Evolutionary conservation across 37 sponge, comb jelly and placozoan species (phyloP).

Genomic region (Mnemiopsis leidyi): DNA sequence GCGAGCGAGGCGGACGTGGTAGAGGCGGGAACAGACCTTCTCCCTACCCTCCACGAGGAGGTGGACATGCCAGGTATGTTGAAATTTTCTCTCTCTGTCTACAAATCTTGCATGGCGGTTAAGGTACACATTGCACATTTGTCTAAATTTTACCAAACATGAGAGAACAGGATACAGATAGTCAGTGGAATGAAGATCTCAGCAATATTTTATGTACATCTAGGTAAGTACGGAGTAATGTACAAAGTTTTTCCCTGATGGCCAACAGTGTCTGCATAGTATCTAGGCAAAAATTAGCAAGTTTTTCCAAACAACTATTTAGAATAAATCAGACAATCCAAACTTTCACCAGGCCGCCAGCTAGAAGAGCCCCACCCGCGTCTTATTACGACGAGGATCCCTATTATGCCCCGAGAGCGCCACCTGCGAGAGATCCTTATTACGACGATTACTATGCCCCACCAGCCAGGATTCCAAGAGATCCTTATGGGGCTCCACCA

Average conservation of each 20-base stretch:
- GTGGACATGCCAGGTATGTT: not conserved
- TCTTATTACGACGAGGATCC: slow-evolving; percentile 51
- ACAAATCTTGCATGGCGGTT: not conserved
- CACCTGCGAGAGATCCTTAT: not conserved
- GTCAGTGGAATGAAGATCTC: too few relatives aligned
- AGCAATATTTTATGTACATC: too few relatives aligned
- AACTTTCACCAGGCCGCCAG: not conserved
- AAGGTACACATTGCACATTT: not conserved
- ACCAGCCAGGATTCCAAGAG: not conserved
- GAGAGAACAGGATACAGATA: too few relatives aligned
- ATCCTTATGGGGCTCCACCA: not conserved
- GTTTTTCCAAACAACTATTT: too few relatives aligned
- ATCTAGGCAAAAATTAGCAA: too few relatives aligned
- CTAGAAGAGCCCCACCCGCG: not conserved
- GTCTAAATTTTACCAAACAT: too few relatives aligned
- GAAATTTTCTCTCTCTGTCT: not conserved
- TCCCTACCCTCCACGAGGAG: not conserved
- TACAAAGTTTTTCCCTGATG: too few relatives aligned
- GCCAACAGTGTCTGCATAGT: too few relatives aligned
- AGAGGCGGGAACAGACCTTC: not conserved
- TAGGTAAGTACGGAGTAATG: too few relatives aligned
- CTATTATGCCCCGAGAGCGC: slow-evolving; percentile 32
- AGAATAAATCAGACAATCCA: too few relatives aligned
- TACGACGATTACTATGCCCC: slow-evolving; percentile 44
- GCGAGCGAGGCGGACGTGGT: not conserved